phyloP scores from a whole-genome alignment of 2,113 vertebrate genomes.

The Odocoileus virginianus region DNA sequence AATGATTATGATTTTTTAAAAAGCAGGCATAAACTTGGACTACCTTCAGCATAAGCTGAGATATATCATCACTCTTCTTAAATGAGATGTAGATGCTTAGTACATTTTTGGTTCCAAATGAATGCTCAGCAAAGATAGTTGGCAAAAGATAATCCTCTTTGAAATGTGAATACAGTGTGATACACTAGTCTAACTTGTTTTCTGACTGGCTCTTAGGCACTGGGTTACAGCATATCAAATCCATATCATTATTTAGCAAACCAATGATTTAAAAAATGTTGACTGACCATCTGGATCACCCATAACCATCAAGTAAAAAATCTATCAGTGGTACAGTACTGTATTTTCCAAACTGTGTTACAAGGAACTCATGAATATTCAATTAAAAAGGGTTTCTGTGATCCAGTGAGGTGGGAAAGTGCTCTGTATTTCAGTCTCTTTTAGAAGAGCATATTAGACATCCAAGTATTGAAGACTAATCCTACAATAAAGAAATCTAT shows the following conservation, averaged over 20 bases:
- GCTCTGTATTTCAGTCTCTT: background rate
- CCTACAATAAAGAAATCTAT: background rate
- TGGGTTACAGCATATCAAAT: background rate
- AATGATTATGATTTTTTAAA: background rate
- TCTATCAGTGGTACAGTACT: background rate
- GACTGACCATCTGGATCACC: background rate
- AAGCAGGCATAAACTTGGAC: background rate
- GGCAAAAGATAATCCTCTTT: background rate
- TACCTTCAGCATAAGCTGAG: background rate
- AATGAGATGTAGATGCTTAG: background rate
- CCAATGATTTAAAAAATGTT: background rate
- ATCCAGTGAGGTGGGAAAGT: background rate
- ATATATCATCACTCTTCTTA: background rate
- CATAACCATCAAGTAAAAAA: background rate
- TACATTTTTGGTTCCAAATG: background rate
- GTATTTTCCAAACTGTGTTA: background rate
- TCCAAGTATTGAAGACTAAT: background rate
- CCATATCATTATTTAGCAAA: background rate
- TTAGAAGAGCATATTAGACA: background rate
- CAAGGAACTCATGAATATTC: background rate
- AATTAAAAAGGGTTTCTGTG: background rate
- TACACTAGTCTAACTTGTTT: background rate
- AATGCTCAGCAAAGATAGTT: background rate
- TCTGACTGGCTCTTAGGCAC: background rate
- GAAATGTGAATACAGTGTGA: background rate